Percentiles rank a stretch among this genome's conserved stretches.
Conservation (phyloP, 2,113 vertebrate species). For the Phasianus colchicus region DNA sequence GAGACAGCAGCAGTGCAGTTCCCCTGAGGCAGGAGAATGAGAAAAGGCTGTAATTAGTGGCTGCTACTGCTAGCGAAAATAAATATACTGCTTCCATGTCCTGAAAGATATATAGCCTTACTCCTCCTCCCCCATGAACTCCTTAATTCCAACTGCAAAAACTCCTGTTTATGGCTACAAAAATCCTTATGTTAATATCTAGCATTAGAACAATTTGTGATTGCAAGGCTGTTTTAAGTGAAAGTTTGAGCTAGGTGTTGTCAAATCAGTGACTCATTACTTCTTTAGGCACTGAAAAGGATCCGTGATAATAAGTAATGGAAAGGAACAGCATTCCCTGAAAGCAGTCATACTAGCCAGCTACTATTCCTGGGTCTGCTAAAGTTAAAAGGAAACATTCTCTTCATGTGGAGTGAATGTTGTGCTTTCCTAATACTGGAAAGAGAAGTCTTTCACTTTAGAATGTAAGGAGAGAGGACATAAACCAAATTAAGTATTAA, state of each 20-base stretch:
- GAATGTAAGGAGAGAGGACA: background rate
- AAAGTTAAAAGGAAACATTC: background rate
- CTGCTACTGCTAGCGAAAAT: constrained; percentile 12
- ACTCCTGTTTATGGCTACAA: background rate
- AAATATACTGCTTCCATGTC: constrained; percentile 20
- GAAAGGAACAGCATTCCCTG: background rate
- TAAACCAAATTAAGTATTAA: background rate
- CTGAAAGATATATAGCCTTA: background rate
- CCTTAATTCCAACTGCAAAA: background rate
- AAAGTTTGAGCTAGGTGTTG: background rate
- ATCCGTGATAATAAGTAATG: background rate
- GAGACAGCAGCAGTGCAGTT: background rate
- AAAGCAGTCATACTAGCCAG: background rate
- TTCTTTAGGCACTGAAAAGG: background rate
- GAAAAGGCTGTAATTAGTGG: constrained; percentile 36
- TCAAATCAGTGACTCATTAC: background rate
- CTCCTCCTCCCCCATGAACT: background rate
- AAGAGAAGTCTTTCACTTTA: background rate
- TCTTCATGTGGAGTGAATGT: background rate
- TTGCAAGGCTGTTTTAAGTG: background rate
- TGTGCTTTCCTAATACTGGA: background rate
- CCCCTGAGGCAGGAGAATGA: background rate
- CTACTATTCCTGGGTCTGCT: background rate
- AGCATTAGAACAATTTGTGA: background rate
- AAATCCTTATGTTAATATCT: background rate